Base-by-base conservation (phyloP, 2,888 invertebrate genomes). In the Diarsia mendica region DNA sequence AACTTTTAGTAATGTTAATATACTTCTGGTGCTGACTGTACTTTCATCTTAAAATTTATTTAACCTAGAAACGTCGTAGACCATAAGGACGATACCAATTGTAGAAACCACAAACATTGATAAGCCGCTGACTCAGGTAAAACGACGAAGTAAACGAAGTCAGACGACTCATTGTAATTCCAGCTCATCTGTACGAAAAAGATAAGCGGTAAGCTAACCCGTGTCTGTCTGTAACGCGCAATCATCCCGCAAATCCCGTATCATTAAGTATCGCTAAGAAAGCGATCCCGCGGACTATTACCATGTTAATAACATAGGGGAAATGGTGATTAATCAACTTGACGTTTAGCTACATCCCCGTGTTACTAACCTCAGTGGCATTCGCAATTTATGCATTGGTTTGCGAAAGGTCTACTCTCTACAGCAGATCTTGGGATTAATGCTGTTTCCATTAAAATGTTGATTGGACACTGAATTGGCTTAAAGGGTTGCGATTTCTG, bases 231-330 rank as follows among this genome's bases (percentile, higher is more conserved):
- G 66, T 90, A 91, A 89, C 88, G 91, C 92, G 89, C 93, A 94
- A 94, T 95, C 95, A 95, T 94, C 92, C 94, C 93, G 86, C 93
- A 95, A 96, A 96, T 95, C 95, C 96, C 90, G 91, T 93, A 95
- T 94, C 96, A 96, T 96, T 96, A 96, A 95, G 95, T 95, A 95
- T 95, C 92, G 95, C 95, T 95, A 96, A 96, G 96, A 95, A 96
- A 95, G 94, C 95, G 94, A 95, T 96, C 94, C 94, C 94, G 93
- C 92, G 94, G 92, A 93, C 94, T 94, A 96, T 96, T 96, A 95
- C 96, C 95, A 96, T 96, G 96, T 96, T 96, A 96, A 96, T 96
- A 96, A 95, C 94, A 88, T 94, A 89, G 95, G 96, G 96, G 96
- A 94, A 91, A 89, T 83, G 90, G 94, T 91, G 93, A 96, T 96